Percentiles rank a stretch among this genome's conserved stretches.
Conservation (phyloP, 2,797 vertebrate species). For the Melanotaenia trifasciata region DNA sequence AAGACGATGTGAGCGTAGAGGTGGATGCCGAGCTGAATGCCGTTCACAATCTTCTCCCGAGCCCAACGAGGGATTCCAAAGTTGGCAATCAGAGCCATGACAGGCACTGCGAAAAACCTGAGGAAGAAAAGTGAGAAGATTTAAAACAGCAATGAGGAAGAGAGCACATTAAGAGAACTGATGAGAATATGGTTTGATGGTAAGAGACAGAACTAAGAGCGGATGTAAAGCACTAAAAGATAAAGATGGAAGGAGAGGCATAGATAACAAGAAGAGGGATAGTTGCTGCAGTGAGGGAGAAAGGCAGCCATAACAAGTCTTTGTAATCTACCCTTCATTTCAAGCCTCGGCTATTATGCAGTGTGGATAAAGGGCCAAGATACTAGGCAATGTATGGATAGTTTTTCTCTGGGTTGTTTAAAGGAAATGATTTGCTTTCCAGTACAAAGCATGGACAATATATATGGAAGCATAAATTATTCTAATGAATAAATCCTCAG, state of each 20-base stretch:
- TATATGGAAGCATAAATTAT: constrained; percentile 47
- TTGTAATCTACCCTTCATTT: constrained; percentile 67
- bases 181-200: constrained; percentile 36
- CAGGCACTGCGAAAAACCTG: constrained; percentile 94
- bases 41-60: constrained; percentile 95
- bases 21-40: constrained; percentile 93
- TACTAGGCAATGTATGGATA: constrained; percentile 17
- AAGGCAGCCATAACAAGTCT: constrained; percentile 65
- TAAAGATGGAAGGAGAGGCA: constrained; percentile 41
- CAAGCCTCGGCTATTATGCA: constrained; percentile 39
- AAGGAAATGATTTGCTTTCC: constrained; percentile 33
- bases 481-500: constrained; percentile 38
- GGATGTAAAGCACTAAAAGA: constrained; percentile 47
- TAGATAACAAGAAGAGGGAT: constrained; percentile 68
- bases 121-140: constrained; percentile 34
- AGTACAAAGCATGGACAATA: constrained; percentile 28
- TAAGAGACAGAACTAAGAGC: constrained; percentile 29
- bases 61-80: constrained; percentile 95
- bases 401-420: constrained; percentile 17
- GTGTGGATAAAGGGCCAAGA: constrained; percentile 30
- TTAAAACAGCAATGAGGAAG: constrained; percentile 24
- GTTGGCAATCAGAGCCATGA: constrained; percentile 93
- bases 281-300: constrained; percentile 41
- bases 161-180: constrained; percentile 29
- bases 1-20: constrained; percentile 93